phyloP scores from a whole-genome alignment of 2,113 vertebrate genomes.

The Aptenodytes patagonicus region DNA sequence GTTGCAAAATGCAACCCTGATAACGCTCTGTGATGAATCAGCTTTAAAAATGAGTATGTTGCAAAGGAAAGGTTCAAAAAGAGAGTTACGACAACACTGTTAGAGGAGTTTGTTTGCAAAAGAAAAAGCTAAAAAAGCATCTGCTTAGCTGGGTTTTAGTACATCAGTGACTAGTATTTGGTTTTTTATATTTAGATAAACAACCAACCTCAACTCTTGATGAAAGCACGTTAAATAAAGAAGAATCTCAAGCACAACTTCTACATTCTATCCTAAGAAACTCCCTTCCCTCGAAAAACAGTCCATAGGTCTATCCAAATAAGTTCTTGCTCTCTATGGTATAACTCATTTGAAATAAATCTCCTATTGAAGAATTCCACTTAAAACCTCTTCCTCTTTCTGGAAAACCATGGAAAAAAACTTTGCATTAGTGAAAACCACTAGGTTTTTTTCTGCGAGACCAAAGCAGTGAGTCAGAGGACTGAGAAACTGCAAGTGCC shows the following conservation, averaged over 20 bases:
- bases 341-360: background rate
- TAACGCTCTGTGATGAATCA: background rate
- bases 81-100: background rate
- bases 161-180: background rate
- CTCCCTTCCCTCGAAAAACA: background rate
- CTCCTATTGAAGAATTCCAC: background rate
- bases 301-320: background rate
- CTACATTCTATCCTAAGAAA: background rate
- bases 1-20: background rate
- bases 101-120: background rate
- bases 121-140: background rate
- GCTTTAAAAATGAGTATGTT: background rate
- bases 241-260: background rate
- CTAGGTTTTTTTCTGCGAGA: background rate
- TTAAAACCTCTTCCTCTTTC: background rate
- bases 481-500: background rate
- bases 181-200: background rate
- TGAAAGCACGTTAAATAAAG: background rate
- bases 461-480: background rate
- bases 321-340: background rate
- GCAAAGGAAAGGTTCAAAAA: background rate
- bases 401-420: background rate
- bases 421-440: background rate
- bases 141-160: background rate
- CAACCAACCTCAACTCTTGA: background rate